Evolutionary conservation across 2,888 invertebrate genomes (phyloP), one percentile per base, ranked within the genome.

Genomic region (Hydroisotoma schaefferi): DNA sequence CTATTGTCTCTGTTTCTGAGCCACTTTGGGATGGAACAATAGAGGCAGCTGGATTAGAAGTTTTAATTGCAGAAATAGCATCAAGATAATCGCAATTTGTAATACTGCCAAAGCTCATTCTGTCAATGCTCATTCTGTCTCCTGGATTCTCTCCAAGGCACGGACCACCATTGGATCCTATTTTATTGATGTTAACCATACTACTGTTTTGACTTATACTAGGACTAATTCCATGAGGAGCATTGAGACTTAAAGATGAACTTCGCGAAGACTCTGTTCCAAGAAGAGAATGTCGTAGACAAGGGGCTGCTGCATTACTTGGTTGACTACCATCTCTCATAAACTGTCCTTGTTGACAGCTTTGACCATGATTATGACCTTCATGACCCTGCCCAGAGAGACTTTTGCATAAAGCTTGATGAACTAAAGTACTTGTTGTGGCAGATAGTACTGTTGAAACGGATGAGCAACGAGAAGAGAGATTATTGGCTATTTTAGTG

Each of bases 21-120:
- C 69, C 72, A 22, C 68, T 70, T 37, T 57, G 61, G n/a, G 72
- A 70, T 5, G 67, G 65, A 8, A 58, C 55, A 12, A 64, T 59
- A 25, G 67, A 58, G n/a, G 71, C 71, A 18, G 69, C 65, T 48
- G 72, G 72, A 56, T 72, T 70, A 10, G 70, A 71, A 52, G 67
- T 67, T 65, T 72, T 72, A 8, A 72, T 72, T 0, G 72, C 72
- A 12, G 72, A 72, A 59, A 72, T 72, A 10, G 72, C 72, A 67
- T 72, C 72, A 47, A 72, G 56, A 38, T 72, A 72, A 56, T 70
- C 72, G 47, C 71, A 70, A 46, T 69, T 72, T 18, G 22, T 56
- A 12, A 59, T 55, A 27, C 67, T 68, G 27, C 68, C 65, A 33
- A 72, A 63, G 51, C 72, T 72, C 56, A 65, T 55, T 29, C 72